Base-by-base conservation (phyloP, 2,888 invertebrate species). In the Perithous albicinctus region DNA sequence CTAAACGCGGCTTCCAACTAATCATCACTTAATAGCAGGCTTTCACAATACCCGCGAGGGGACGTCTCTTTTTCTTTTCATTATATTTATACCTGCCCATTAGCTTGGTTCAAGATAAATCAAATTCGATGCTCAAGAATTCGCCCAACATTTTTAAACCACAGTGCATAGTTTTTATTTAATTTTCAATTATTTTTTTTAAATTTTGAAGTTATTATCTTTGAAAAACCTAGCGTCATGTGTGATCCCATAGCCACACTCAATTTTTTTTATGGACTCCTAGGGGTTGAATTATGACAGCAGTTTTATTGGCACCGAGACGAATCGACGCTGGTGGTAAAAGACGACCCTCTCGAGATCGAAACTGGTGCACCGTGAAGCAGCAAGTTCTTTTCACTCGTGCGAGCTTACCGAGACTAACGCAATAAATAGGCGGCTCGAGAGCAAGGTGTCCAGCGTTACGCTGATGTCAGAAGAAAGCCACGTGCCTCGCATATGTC, bases 401-500 rank as follows among this genome's bases (percentile, higher is more conserved):
- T 41, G 46, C 63, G 67, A 73, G 67, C 18, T 67, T 59, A 70
- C 73, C 81, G 81, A 63, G 67, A 64, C 77, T 77, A 73, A 81
- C 69, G 66, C 64, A 64, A 78, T 78, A 77, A 77, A 73, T 38
- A 59, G 80, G 26, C 46, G 43, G 26, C 41, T 61, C 72, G 63
- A 43, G 61, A 64, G 77, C 73, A 77, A 81, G 77, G 81, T 81
- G 73, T 59, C 61, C 76, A 61, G 75, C n/a, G 70, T 67, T 59
- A 73, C 29, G 41, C 26, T 15, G 32, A 41, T 66, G 7, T n/a
- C 56, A 46, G 46, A 67, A 73, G 43, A 78, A 78, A 79, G 79
- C 76, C 82, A 82, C 82, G 80, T 82, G 82, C 79, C 64, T 66
- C 59, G 61, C 84, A 78, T 56, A 84, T 82, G 80, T 84, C 80